Conservation (phyloP, 2,797 vertebrate species). For the Ptychobarbus kaznakovi region DNA sequence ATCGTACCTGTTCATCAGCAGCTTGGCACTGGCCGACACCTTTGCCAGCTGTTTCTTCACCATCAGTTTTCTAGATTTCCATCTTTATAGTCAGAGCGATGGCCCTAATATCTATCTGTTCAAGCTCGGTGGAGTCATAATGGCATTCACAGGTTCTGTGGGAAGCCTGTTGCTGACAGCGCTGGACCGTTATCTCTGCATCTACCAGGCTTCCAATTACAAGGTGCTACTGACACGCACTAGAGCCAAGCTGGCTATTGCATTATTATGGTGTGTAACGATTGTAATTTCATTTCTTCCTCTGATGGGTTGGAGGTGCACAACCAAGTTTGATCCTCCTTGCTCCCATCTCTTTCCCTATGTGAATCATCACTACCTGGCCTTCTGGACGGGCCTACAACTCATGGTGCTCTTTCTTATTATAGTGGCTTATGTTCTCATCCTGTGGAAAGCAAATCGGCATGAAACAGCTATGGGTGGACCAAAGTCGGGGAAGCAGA, state of each 20-base stretch:
- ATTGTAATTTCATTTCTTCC: conserved; percentile 84
- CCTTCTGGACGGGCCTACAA: conserved; percentile 81
- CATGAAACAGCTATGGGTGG: conserved; percentile 83
- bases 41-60: conserved; percentile 89
- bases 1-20: conserved; percentile 90
- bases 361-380: conserved; percentile 80
- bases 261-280: conserved; percentile 80
- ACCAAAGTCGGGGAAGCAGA: conserved; percentile 59
- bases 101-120: conserved; percentile 81
- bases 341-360: conserved; percentile 90
- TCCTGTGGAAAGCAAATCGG: conserved; percentile 87
- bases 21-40: conserved; percentile 87
- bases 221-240: conserved; percentile 84
- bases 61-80: conserved; percentile 88
- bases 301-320: conserved; percentile 91
- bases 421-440: conserved; percentile 80
- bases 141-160: conserved; percentile 89
- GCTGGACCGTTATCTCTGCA: conserved; percentile 91
- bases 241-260: conserved; percentile 79
- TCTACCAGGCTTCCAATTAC: conserved; percentile 82
- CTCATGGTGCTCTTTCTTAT: conserved; percentile 83
- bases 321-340: conserved; percentile 61
- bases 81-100: conserved; percentile 75
- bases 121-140: conserved; percentile 89
- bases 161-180: conserved; percentile 92